Base-by-base conservation (phyloP, 2,797 vertebrate species). In the Hoplostethus atlanticus region DNA sequence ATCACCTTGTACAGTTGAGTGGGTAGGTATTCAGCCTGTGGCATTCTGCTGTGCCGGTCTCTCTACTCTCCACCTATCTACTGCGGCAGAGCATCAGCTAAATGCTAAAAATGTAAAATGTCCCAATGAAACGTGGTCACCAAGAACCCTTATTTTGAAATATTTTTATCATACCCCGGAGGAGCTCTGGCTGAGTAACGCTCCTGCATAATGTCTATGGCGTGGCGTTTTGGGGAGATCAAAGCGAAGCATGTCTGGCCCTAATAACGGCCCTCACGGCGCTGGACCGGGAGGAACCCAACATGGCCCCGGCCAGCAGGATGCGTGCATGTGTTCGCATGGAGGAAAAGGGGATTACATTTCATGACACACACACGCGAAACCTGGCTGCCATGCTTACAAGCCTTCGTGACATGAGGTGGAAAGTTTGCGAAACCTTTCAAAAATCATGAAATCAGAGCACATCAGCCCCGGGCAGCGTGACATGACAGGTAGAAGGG, bases 231-330 rank as follows among this genome's bases (percentile, higher is more conserved):
- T 65, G 62, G 67, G 74, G 71, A 71, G 76, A 86, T 86, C 65
- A 84, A 89, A 86, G 81, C 15, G 0, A 21, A 73, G 48, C 34
- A 28, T 65, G 70, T 83, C 79, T 87, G 84, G 81, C 51, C 72
- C 48, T 79, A 83, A 84, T 84, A 78, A 77, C 38, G 75, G 72
- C 68, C 68, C 53, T 79, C 69, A n/a, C 10, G 55, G 65, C 7
- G 40, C 77, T 73, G 78, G 80, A 84, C 76, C 73, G 69, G 59
- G 68, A 77, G 77, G 36, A 86, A 73, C 13, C 46, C 71, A 79
- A 86, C 56, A 68, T 73, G 21, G 84, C 73, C 81, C 57, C n/a
- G 5, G 69, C 57, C 17, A 10, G 65, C 71, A n/a, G 66, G 79
- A 76, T 53, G 73, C 17, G 6, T 48, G 54, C 68, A 46, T 58